Percentiles rank a stretch among this genome's conserved stretches.
phyloP scores from a whole-genome alignment of 2,113 vertebrate species.

The Chaenogobius annularis region DNA sequence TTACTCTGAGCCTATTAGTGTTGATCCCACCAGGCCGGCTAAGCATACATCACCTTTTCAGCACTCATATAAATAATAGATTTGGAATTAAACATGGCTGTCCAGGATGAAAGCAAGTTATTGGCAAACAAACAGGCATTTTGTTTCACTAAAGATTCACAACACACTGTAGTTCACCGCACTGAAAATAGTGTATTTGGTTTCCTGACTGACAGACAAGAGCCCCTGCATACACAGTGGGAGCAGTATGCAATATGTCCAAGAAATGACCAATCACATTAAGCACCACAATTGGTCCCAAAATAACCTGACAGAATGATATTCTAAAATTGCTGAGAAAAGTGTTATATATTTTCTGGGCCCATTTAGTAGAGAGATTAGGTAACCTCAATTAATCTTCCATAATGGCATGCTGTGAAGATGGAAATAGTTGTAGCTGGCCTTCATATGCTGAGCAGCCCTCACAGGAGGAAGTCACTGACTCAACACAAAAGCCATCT shows the following conservation, averaged over 20 bases:
- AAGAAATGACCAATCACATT: background rate
- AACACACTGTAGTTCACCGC: conserved; percentile 4
- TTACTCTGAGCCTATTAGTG: conserved; percentile 62
- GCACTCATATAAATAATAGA: conserved; percentile 60
- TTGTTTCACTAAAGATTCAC: conserved; percentile 34
- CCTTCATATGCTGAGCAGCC: conserved; percentile 18
- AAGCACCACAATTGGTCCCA: background rate
- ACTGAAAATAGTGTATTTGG: conserved; percentile 25
- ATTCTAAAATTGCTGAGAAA: conserved; percentile 1
- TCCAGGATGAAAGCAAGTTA: conserved; percentile 35
- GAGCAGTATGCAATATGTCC: conserved; percentile 6
- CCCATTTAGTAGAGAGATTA: conserved; percentile 43
- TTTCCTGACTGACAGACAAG: conserved; percentile 18
- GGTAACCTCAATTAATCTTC: conserved; percentile 41
- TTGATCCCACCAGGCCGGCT: conserved; percentile 46
- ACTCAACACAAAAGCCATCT: conserved; percentile 8
- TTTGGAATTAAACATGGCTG: conserved; percentile 58
- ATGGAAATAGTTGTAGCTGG: conserved; percentile 30
- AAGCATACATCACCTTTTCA: conserved; percentile 61
- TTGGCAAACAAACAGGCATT: conserved; percentile 50
- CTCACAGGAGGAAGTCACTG: conserved; percentile 17
- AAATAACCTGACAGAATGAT: conserved; percentile 12
- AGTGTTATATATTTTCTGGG: conserved; percentile 16
- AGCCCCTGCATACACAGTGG: background rate
- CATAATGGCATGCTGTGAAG: conserved; percentile 28